Percentiles rank a stretch among this genome's conserved stretches.
Evolutionary conservation across 1,140 invertebrate genomes (phyloP).

Genomic region (Radopholus similis): DNA sequence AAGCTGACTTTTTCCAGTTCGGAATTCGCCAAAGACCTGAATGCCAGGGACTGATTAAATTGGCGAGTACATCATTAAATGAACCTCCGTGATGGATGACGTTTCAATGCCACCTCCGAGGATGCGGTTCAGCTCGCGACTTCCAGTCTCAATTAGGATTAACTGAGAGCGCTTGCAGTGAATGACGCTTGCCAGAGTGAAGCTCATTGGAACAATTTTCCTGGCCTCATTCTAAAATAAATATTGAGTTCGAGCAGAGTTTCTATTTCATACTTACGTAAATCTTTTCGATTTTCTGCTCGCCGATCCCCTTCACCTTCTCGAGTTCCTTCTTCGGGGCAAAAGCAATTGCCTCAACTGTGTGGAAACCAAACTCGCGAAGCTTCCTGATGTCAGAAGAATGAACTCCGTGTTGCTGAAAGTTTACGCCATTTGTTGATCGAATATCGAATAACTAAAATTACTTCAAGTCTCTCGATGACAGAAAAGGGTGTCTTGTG

Average conservation of each 20-base stretch:
- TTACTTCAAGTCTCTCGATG: slow-evolving; percentile 33
- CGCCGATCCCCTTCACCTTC: slow-evolving; percentile 90
- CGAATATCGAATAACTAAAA: neutral
- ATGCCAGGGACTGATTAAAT: neutral
- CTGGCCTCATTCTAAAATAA: slow-evolving; percentile 71
- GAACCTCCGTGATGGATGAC: slow-evolving; percentile 88
- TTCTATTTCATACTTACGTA: slow-evolving; percentile 64
- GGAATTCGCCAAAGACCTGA: slow-evolving; percentile 90
- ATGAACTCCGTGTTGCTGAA: slow-evolving; percentile 48
- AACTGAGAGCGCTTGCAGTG: slow-evolving; percentile 86
- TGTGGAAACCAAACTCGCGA: slow-evolving; percentile 84
- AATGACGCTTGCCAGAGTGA: slow-evolving; percentile 91
- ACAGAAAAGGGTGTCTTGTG: slow-evolving; percentile 2
- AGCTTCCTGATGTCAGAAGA: slow-evolving; percentile 84
- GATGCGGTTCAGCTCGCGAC: slow-evolving; percentile 85
- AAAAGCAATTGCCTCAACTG: slow-evolving; percentile 90
- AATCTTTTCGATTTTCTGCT: slow-evolving; percentile 94
- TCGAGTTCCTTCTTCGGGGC: slow-evolving; percentile 84
- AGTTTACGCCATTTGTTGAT: slow-evolving; percentile 5
- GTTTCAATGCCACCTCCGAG: slow-evolving; percentile 92
- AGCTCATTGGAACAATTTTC: slow-evolving; percentile 92
- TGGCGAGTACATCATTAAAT: neutral
- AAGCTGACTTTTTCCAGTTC: slow-evolving; percentile 94
- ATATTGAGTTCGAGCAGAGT: slow-evolving; percentile 11
- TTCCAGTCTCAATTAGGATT: slow-evolving; percentile 71